Evolutionary conservation across 2,113 vertebrate species (phyloP), one percentile per base, ranked within the genome.

Genomic region (Daboia siamensis): DNA sequence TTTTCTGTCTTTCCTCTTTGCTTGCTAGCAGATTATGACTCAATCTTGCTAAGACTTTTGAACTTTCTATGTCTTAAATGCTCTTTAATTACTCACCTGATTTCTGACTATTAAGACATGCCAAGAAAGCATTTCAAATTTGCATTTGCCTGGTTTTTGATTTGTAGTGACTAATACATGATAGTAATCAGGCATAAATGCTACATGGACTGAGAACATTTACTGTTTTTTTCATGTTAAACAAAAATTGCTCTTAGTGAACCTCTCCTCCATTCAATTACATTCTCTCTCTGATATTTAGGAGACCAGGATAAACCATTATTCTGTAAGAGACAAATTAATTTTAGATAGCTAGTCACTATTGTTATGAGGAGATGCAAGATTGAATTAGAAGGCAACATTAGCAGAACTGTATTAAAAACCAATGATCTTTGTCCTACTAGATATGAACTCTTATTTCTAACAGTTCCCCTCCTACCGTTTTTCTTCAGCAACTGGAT

Each of bases 321-420:
- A 24, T 56, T 52, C 64, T 69, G 46, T 52, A 13, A 90, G 64
- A 20, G 20, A 29, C 12, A 84, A 52, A 74, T 55, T 90, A 84
- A 84, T 56, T 90, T 84, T 84, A 90, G 90, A 56, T 33, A 39
- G 33, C 74, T 90, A 17, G 59, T 64, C 44, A 90, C 46, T 90
- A n/a, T 33, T 51, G n/a, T 33, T 21, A 74, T 17, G 48, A 90
- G 24, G 90, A 84, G n/a, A 44, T 80, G 26, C 64, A 64, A 90
- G 59, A 51, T 69, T 46, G 15, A 90, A 26, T 69, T 69, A 24
- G 52, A 24, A 90, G 48, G 33, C 33, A 55, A 52, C 64, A 90
- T 90, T 90, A 90, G 64, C 33, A 84, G 69, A 54, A 39, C 51
- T 84, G 24, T 44, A 84, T 80, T 84, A 90, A 90, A 84, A 90